Evolutionary conservation across 2,888 invertebrate genomes (phyloP).

Genomic region (Bombylius major): DNA sequence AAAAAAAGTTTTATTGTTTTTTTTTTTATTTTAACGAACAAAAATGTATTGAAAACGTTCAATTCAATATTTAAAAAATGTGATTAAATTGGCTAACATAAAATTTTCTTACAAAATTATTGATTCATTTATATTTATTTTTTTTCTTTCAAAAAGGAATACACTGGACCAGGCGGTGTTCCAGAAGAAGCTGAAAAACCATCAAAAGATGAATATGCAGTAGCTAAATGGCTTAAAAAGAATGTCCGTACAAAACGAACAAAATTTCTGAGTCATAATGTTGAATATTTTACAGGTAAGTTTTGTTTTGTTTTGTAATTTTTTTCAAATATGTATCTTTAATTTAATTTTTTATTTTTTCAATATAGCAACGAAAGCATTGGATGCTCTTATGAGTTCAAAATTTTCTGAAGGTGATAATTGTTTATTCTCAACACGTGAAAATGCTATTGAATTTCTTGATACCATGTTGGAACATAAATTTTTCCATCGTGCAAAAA

Average conservation of each 20-base stretch:
- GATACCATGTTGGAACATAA: slow-evolving; percentile 82
- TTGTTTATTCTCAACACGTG: slow-evolving; percentile 67
- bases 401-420: slow-evolving; percentile 71
- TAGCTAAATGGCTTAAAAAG: slow-evolving; percentile 89
- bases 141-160: slow-evolving; percentile 25
- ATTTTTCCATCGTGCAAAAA: slow-evolving; percentile 89
- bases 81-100: too few species aligned
- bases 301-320: too few species aligned
- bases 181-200: slow-evolving; percentile 55
- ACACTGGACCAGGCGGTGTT: slow-evolving; percentile 35
- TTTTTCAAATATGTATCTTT: background rate
- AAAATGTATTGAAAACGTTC: too few species aligned
- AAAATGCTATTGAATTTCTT: slow-evolving; percentile 66
- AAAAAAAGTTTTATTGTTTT: too few species aligned
- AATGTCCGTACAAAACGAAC: slow-evolving; percentile 92
- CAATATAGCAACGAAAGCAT: slow-evolving; percentile 61
- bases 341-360: slow-evolving; percentile 6
- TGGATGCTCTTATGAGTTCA: slow-evolving; percentile 83
- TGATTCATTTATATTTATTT: background rate
- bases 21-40: too few species aligned
- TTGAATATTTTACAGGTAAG: slow-evolving; percentile 88
- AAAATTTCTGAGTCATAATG: slow-evolving; percentile 90
- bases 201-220: slow-evolving; percentile 78
- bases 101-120: too few species aligned
- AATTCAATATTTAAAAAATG: too few species aligned